phyloP scores from a whole-genome alignment of 2,113 vertebrate species.

The Panthera tigris region DNA sequence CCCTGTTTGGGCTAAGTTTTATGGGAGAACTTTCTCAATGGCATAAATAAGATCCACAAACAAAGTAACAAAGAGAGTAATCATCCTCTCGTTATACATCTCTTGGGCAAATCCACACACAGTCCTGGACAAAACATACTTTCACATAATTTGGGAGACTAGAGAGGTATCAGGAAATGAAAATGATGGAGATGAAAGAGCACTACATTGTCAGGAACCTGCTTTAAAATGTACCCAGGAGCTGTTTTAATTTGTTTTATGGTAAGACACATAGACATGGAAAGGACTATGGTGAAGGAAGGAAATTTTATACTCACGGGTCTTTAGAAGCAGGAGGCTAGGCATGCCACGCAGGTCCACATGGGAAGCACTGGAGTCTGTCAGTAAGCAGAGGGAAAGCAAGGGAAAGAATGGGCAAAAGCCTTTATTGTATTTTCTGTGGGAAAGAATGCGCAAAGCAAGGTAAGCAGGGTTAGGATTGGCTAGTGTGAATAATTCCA shows the following conservation, averaged over 20 bases:
- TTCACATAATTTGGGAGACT: background rate
- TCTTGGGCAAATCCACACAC: background rate
- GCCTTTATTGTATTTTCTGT: background rate
- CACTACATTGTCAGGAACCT: background rate
- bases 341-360: background rate
- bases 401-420: background rate
- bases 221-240: background rate
- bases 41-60: background rate
- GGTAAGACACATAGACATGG: background rate
- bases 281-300: background rate
- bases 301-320: background rate
- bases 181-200: background rate
- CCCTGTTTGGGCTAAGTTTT: background rate
- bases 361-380: background rate
- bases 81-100: background rate
- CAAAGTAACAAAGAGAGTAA: background rate
- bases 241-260: background rate
- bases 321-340: background rate
- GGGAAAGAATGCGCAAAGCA: background rate
- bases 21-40: background rate
- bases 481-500: background rate
- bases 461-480: background rate
- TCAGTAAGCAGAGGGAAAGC: background rate
- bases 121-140: background rate
- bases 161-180: background rate